Evolutionary conservation across 2,797 vertebrate genomes (phyloP), one percentile per base, ranked within the genome.

Genomic region (Tokudaia tokunoshimensis): DNA sequence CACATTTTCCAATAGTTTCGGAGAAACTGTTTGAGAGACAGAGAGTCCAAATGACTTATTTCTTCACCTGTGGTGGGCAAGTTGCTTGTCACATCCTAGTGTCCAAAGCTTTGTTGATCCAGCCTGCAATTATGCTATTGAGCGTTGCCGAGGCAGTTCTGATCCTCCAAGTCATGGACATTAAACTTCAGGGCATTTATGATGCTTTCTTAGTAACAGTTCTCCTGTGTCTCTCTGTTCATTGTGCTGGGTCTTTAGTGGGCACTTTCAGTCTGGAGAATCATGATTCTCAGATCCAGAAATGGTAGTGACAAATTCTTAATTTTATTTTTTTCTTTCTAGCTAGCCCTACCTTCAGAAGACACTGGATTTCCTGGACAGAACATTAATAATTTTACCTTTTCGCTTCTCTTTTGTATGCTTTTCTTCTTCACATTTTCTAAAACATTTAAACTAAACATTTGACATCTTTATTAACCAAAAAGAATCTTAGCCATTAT

Each of bases 251-350:
- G 17, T 78, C 67, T 6, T 26, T 24, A 44, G 41, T 52, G 44
- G 55, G 50, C 17, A 91, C 50, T 80, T 88, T 11, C 50, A 29
- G 34, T 52, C n/a, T 37, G 65, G 47, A 76, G n/a, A 70, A 22
- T 95, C n/a, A 29, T 59, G 84, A 50, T 93, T 24, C 76, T 93
- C 84, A 70, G 78, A 76, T 94, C 52, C 75, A 67, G 41, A 94
- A 78, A 59, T 75, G 52, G 19, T 81, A 9, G 6, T 57, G 79
- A 57, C 52, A 57, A 57, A 81, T 57, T 57, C 79, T 57, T 10
- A 57, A 13, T 37, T 57, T 22, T 57, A n/a, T 22, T 52, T 79
- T 79, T 55, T 7, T 34, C 34, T 55, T 7, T 81, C 19, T 37
- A 37, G 20, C 24, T 57, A 81, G 34, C 34, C 79, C 37, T 81